These are phyloP conservation scores for Syngnathus rostellatus DNA, from an alignment of 2,797 vertebrate genomes.

Conservation along the genomic window DNA sequence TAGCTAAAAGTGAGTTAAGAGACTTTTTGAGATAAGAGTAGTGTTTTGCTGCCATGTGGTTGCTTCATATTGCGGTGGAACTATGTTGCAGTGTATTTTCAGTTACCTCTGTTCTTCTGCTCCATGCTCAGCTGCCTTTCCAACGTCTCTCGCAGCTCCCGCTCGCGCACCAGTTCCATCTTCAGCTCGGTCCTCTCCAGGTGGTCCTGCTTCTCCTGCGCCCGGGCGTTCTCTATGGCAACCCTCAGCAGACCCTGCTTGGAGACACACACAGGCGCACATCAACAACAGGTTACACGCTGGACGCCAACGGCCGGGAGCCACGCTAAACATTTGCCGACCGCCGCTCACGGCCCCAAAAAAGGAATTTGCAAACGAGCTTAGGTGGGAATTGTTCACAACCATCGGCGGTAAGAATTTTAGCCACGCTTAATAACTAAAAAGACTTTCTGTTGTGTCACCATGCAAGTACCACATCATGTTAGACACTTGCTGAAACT, in stretches of 20 bases:
- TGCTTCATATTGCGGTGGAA: too few species aligned
- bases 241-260: constrained; percentile 96
- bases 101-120: constrained; percentile 89
- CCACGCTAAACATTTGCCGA: not conserved
- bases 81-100: too few species aligned
- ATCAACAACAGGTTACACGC: constrained; percentile 58
- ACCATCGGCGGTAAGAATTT: not conserved
- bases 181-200: constrained; percentile 97
- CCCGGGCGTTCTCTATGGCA: constrained; percentile 94
- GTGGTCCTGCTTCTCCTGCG: constrained; percentile 97
- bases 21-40: not conserved
- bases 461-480: not conserved
- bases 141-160: constrained; percentile 91
- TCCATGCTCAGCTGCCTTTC: constrained; percentile 96
- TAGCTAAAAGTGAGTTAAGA: too few species aligned
- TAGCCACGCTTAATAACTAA: not conserved
- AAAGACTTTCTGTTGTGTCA: not conserved
- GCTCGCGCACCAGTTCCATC: constrained; percentile 95
- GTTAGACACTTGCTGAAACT: too few species aligned
- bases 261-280: constrained; percentile 52
- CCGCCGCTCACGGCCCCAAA: not conserved
- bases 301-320: not conserved
- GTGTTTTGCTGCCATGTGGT: too few species aligned
- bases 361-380: not conserved
- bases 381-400: not conserved